Conservation (phyloP, 2,113 vertebrate genomes). For the Prochilodus magdalenae region DNA sequence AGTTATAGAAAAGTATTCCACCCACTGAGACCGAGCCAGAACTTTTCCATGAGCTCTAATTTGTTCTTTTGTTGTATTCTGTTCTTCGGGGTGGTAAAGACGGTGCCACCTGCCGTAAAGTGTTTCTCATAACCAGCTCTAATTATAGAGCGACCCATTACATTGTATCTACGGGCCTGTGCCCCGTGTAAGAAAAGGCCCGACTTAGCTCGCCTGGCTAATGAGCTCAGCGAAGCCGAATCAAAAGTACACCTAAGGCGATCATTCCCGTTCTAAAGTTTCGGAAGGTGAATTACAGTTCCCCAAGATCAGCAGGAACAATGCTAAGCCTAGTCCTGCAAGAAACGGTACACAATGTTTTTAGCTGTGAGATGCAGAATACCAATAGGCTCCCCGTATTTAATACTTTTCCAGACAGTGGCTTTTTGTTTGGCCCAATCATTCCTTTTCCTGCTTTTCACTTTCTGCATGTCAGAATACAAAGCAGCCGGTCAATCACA, state of each 20-base stretch:
- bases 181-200: background rate
- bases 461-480: background rate
- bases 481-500: background rate
- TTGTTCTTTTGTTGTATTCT: background rate
- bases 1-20: background rate
- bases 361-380: background rate
- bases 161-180: background rate
- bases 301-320: background rate
- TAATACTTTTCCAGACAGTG: background rate
- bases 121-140: background rate
- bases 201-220: background rate
- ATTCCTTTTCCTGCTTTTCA: background rate
- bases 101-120: no score
- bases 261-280: background rate
- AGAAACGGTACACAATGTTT: background rate
- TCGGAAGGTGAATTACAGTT: background rate
- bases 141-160: slow-evolving; percentile 25
- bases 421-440: background rate
- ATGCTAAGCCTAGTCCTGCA: background rate
- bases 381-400: background rate
- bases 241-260: background rate
- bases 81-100: background rate
- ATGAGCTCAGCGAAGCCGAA: background rate
- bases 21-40: background rate
- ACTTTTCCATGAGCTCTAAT: background rate